Evolutionary conservation across 2,888 invertebrate genomes (phyloP).

Genomic region (Diarsia mendica): DNA sequence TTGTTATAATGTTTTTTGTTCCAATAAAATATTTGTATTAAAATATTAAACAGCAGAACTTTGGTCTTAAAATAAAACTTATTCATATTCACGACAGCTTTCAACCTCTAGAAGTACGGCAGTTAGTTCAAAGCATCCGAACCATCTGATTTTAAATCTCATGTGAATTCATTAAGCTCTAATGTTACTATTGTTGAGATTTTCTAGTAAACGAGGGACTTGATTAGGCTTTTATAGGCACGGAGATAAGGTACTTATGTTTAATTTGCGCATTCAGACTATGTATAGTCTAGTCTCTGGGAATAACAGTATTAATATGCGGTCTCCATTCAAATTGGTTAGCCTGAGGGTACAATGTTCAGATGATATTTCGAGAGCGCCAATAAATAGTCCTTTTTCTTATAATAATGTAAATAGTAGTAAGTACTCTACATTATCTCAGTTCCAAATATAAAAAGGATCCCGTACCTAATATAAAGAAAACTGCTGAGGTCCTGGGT

Average conservation of each 20-base stretch:
- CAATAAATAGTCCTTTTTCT: conserved; percentile 20
- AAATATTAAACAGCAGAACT: neutral
- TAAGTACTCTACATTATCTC: too few relatives aligned
- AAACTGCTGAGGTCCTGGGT: too few relatives aligned
- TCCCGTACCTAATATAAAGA: too few relatives aligned
- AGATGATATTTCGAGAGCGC: conserved; percentile 8
- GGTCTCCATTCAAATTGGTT: neutral
- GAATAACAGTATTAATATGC: conserved; percentile 22
- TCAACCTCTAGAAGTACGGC: conserved; percentile 14
- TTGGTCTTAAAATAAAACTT: too few relatives aligned
- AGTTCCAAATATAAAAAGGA: too few relatives aligned
- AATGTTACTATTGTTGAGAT: neutral
- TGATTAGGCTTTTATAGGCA: conserved; percentile 3
- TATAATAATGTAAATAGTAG: too few relatives aligned
- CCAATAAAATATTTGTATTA: neutral
- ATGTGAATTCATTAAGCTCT: conserved; percentile 23
- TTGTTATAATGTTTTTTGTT: too few relatives aligned
- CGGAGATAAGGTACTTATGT: conserved; percentile 18
- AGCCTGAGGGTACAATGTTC: neutral
- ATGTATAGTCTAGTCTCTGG: neutral
- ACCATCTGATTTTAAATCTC: neutral
- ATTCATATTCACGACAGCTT: neutral
- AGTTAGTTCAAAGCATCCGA: conserved; percentile 12
- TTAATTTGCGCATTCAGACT: conserved; percentile 12
- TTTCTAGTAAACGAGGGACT: conserved; percentile 1